A percentile compares a stretch with the other conserved stretches of the same genome.
Evolutionary conservation across 2,888 invertebrate species (phyloP).

Genomic region (Cyrtodaria siliqua): DNA sequence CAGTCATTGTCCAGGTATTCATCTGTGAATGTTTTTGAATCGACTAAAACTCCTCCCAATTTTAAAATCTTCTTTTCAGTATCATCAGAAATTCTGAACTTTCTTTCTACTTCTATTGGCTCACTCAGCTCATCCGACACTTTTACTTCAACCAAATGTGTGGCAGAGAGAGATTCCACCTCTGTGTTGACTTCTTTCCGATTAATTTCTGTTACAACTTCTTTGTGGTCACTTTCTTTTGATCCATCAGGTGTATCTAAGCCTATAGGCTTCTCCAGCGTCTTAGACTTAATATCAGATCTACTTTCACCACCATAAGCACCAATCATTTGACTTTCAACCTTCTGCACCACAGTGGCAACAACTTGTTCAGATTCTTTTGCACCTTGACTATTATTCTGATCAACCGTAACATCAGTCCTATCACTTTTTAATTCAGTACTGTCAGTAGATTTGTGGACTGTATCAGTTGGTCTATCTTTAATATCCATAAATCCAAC

Average conservation of each 20-base stretch:
- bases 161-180: neutral
- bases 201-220: slow-evolving; percentile 6
- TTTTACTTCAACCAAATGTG: neutral
- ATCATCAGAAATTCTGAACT: slow-evolving; percentile 71
- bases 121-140: slow-evolving; percentile 30
- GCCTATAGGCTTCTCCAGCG: too few species aligned
- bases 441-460: slow-evolving; percentile 19
- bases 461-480: slow-evolving; percentile 33
- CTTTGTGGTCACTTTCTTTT: neutral
- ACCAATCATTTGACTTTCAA: slow-evolving; percentile 23
- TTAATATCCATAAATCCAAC: slow-evolving; percentile 42
- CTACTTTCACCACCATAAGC: too few species aligned
- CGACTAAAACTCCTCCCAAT: slow-evolving; percentile 74
- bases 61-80: slow-evolving; percentile 68
- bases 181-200: neutral
- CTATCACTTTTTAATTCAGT: slow-evolving; percentile 5
- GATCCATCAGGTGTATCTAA: slow-evolving; percentile 13
- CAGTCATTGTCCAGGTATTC: slow-evolving; percentile 77
- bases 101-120: slow-evolving; percentile 76
- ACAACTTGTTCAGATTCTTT: neutral
- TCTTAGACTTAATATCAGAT: too few species aligned
- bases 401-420: neutral
- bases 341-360: neutral
- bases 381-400: neutral
- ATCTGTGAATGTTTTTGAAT: slow-evolving; percentile 72